Conservation (phyloP, 2,113 vertebrate genomes). For the Oxyura jamaicensis region DNA sequence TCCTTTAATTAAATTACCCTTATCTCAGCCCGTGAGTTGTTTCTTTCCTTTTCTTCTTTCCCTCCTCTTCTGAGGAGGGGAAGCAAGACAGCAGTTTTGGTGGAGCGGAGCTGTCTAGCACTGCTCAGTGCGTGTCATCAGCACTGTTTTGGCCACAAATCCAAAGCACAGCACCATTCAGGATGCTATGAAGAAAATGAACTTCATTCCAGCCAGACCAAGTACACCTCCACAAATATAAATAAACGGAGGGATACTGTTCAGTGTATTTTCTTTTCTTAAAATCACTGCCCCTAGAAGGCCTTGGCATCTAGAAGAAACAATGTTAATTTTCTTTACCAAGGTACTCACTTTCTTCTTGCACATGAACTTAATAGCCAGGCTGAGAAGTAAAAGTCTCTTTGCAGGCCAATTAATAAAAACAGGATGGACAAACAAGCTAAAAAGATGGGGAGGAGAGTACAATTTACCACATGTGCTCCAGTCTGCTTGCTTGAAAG, state of each 20-base stretch:
- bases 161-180: neutral
- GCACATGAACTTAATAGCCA: neutral
- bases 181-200: neutral
- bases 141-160: neutral
- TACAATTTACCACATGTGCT: neutral
- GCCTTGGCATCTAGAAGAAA: neutral
- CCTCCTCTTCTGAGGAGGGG: too few relatives aligned
- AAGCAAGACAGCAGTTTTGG: too few relatives aligned
- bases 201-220: neutral
- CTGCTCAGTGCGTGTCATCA: neutral
- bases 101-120: too few relatives aligned
- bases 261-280: neutral
- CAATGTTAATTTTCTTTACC: neutral
- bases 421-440: neutral
- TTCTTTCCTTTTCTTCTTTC: too few relatives aligned
- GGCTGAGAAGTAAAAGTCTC: neutral
- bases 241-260: neutral
- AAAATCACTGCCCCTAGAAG: neutral
- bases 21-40: too few relatives aligned
- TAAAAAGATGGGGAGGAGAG: neutral
- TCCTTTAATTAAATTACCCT: too few relatives aligned
- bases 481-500: neutral
- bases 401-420: neutral
- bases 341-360: neutral
- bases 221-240: neutral